Base-by-base conservation (phyloP, 2,888 invertebrate species). In the Ophonus ardosiacus region DNA sequence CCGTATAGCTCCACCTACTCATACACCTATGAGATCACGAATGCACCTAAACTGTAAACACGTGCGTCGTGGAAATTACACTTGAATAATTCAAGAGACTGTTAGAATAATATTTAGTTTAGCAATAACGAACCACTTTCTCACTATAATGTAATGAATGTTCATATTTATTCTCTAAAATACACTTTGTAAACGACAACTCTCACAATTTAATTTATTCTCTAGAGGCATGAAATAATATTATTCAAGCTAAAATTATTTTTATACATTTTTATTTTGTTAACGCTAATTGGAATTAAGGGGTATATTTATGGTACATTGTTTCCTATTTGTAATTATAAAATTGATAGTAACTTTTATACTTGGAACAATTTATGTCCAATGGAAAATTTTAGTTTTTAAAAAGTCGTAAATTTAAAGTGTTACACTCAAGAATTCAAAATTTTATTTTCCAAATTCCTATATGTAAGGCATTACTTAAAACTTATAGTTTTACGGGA, bases 41-140 rank as follows among this genome's bases (percentile, higher is more conserved):
- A 63, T 63, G 63, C 63, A 68, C 0, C 31, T 31, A 31, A 31
- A 31, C 68, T 31, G 38, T 38, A 40, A 68, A 68, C 38, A 68
- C 68, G n/a, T 68, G 13, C 38, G 31, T 68, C 38, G 13, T 31
- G 38, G 68, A 68, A 68, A 68, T 68, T 68, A 38, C 8, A 68
- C 68, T 38, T 68, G 68, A 68, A 68, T 68, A 68, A 68, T 68
- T 68, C 68, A 68, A 31, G 38, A 38, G 68, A 31, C 31, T 68
- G 68, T 38, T 68, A 24, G 68, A 68, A 68, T 68, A 68, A 68
- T 68, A 68, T 68, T 68, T 68, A 68, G 68, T 68, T 68, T 68
- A 31, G 68, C n/a, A 15, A 24, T 68, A 63, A 68, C 68, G 13
- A 31, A 38, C 68, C 31, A 8, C 8, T 1, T 13, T 31, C 68